Percentiles rank a stretch among this genome's conserved stretches.
Evolutionary conservation across 1,140 invertebrate species (phyloP).

Genomic region (Hyposmocoma kahamanoa): DNA sequence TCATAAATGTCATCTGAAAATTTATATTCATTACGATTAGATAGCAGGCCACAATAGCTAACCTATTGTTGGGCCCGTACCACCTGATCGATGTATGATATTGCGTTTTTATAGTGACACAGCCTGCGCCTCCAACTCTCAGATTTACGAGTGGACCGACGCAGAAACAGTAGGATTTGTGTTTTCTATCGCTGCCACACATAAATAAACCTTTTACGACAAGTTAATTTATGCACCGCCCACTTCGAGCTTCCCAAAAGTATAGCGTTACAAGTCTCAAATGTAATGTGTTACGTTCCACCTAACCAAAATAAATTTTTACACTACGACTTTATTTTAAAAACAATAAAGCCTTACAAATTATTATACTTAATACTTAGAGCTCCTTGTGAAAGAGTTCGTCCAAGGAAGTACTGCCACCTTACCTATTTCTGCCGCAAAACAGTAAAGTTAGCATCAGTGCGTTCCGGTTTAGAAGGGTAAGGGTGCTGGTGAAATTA

Average conservation of each 20-base stretch:
- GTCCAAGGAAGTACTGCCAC: no score
- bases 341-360: constrained; percentile 19
- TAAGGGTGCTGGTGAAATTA: no score
- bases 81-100: constrained; percentile 65
- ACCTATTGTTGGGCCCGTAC: constrained; percentile 56
- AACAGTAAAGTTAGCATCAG: no score
- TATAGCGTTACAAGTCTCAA: constrained; percentile 33
- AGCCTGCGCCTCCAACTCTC: constrained; percentile 25
- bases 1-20: constrained; percentile 71
- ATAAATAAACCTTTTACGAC: constrained; percentile 49
- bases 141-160: constrained; percentile 33
- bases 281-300: constrained; percentile 18
- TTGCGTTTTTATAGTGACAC: constrained; percentile 59
- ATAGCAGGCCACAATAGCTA: constrained; percentile 58
- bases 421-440: no score
- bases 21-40: constrained; percentile 73
- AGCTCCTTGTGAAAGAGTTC: no score
- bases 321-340: constrained; percentile 20
- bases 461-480: no score
- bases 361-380: no score
- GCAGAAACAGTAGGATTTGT: constrained; percentile 44
- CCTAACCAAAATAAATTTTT: constrained; percentile 14
- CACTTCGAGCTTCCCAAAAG: constrained; percentile 27
- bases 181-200: constrained; percentile 33
- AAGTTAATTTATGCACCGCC: constrained; percentile 48